A percentile compares a stretch with the other conserved stretches of the same genome.
Conservation (phyloP, 1,140 invertebrate genomes). For the Papilio polytes region DNA sequence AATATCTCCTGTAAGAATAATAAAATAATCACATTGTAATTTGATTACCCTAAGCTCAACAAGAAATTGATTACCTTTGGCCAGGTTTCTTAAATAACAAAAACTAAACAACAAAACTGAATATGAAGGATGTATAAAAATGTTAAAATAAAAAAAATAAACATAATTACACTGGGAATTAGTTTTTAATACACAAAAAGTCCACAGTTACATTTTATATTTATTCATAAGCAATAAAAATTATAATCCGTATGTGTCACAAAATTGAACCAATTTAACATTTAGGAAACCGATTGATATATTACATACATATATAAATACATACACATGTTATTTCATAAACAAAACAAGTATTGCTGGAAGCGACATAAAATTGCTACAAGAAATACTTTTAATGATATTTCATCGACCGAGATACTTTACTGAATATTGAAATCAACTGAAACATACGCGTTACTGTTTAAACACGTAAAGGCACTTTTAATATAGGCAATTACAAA, state of each 20-base stretch:
- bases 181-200: conserved; percentile 48
- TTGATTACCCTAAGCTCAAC: too few species aligned
- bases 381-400: conserved; percentile 42
- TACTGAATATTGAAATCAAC: conserved; percentile 43
- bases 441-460: conserved; percentile 51
- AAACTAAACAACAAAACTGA: neutral
- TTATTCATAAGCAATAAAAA: conserved; percentile 84
- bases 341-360: conserved; percentile 56
- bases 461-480: conserved; percentile 79
- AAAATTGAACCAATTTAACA: conserved; percentile 73
- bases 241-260: conserved; percentile 76
- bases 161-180: neutral
- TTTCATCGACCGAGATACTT: conserved; percentile 49
- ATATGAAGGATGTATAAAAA: neutral
- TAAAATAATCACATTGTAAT: too few species aligned
- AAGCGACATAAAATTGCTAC: conserved; percentile 59
- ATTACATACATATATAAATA: conserved; percentile 43
- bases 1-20: too few species aligned
- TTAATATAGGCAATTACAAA: conserved; percentile 64
- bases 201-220: conserved; percentile 69
- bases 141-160: neutral
- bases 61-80: too few species aligned
- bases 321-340: conserved; percentile 53
- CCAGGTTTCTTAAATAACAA: too few species aligned
- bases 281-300: conserved; percentile 64